Evolutionary conservation across 1,140 invertebrate genomes (phyloP), one percentile per base, ranked within the genome.

Genomic region (Apis mellifera): DNA sequence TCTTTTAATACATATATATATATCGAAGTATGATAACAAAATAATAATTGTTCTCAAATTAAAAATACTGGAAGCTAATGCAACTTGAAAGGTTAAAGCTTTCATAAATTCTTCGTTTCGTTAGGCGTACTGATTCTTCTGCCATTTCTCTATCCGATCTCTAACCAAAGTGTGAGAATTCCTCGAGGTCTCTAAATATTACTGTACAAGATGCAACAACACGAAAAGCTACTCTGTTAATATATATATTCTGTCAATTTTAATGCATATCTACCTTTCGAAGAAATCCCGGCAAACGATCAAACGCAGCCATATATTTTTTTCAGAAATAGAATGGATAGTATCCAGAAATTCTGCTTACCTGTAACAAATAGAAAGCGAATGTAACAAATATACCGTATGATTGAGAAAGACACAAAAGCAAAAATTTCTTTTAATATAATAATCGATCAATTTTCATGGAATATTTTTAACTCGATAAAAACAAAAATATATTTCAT

Each of bases 111-210:
- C 59, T 76, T 81, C 81, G 73, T 88, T 42, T 83, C 79, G 86
- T 86, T 74, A 78, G 71, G 79, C 86, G 65, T 42, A 77, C 32
- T 64, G 60, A 82, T 89, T 81, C 80, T 55, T 86, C 82, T 78
- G 69, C 78, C 73, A 66, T 89, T 80, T 82, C 74, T 54, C 60
- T 57, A 84, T 86, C 77, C 71, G 72, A 70, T 87, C 85, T 26
- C 82, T 50, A 68, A 65, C 70, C 79, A 91, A 91, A 92, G 90
- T 89, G 89, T 92, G 91, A 89, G 90, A 92, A 91, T 91, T 85
- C 88, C 91, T 92, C 81, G 74, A 85, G 90, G 83, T 84, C 59
- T 60, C 66, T 74, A 80, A 72, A 82, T 66, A 42, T 42, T 7
- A 42, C 5, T 7, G 32, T 42, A 42, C 32, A 42, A 3, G 32